A percentile compares a stretch with the other conserved stretches of the same genome.
Evolutionary conservation across 2,113 vertebrate genomes (phyloP).

Genomic region (Oostethus manadensis): DNA sequence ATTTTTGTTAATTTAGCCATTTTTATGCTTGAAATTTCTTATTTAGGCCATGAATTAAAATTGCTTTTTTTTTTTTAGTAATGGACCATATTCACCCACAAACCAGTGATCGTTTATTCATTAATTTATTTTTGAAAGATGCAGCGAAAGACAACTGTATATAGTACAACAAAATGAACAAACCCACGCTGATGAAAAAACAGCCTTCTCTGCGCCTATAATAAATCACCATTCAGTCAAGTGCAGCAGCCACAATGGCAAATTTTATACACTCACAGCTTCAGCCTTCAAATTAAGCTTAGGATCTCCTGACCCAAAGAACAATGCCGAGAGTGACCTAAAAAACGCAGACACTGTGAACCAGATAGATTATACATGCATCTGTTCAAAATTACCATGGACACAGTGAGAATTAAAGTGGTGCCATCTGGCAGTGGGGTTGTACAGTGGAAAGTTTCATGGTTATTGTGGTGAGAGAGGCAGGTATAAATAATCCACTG

Average conservation of each 20-base stretch:
- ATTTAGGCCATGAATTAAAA: too few species aligned
- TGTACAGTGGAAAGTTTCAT: slow-evolving; percentile 59
- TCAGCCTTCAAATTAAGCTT: not conserved
- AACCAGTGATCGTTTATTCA: too few species aligned
- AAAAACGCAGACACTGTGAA: slow-evolving; percentile 59
- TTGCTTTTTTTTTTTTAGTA: too few species aligned
- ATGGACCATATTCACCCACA: too few species aligned
- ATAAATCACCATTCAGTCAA: not conserved
- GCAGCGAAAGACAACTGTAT: too few species aligned
- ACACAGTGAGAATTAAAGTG: slow-evolving; percentile 58
- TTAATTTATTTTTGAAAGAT: too few species aligned
- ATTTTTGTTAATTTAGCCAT: too few species aligned
- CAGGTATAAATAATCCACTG: slow-evolving; percentile 62
- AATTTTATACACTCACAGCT: not conserved
- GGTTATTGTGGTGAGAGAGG: slow-evolving; percentile 40
- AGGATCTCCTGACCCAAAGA: slow-evolving; percentile 24
- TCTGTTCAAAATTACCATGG: slow-evolving; percentile 66
- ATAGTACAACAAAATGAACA: not conserved
- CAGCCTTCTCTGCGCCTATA: not conserved
- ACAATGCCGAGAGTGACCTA: slow-evolving; percentile 53
- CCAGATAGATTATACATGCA: slow-evolving; percentile 57
- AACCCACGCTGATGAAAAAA: not conserved
- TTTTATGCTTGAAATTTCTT: too few species aligned
- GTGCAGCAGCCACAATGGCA: not conserved
- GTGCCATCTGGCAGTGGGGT: slow-evolving; percentile 56